Conservation (phyloP, 2,113 vertebrate species). For the Cricetomys ansorgei region DNA sequence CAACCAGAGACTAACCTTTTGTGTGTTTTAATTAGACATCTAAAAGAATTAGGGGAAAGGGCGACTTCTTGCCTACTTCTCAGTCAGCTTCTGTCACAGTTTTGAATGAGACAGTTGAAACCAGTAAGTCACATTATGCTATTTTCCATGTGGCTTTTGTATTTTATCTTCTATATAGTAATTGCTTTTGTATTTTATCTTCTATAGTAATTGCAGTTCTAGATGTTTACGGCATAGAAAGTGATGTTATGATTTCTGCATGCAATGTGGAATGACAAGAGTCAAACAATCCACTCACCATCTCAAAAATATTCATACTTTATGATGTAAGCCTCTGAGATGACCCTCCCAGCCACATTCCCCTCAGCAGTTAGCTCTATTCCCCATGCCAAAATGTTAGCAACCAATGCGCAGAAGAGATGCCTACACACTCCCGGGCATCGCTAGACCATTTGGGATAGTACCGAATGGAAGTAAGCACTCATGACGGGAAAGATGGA, state of each 20-base stretch:
- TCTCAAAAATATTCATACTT: neutral
- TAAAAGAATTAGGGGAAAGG: neutral
- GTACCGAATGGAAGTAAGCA: neutral
- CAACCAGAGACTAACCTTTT: neutral
- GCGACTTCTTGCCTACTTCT: neutral
- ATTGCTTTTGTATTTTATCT: neutral
- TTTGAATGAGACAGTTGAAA: neutral
- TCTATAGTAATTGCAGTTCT: neutral
- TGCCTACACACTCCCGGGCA: neutral
- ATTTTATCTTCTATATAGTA: neutral
- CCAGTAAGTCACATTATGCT: neutral
- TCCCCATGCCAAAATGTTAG: neutral
- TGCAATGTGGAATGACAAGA: neutral
- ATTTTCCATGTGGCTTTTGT: neutral
- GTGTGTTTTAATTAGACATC: neutral
- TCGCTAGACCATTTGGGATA: neutral
- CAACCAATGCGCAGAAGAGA: neutral
- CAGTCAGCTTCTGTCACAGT: neutral
- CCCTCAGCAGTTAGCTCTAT: neutral
- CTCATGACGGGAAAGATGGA: neutral
- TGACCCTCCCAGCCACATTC: neutral
- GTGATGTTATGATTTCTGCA: neutral
- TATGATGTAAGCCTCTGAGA: neutral
- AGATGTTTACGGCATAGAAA: neutral
- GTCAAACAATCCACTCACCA: neutral